A percentile compares a stretch with the other conserved stretches of the same genome.
Conservation (phyloP, 2,113 vertebrate genomes). For the Barbus barbus region DNA sequence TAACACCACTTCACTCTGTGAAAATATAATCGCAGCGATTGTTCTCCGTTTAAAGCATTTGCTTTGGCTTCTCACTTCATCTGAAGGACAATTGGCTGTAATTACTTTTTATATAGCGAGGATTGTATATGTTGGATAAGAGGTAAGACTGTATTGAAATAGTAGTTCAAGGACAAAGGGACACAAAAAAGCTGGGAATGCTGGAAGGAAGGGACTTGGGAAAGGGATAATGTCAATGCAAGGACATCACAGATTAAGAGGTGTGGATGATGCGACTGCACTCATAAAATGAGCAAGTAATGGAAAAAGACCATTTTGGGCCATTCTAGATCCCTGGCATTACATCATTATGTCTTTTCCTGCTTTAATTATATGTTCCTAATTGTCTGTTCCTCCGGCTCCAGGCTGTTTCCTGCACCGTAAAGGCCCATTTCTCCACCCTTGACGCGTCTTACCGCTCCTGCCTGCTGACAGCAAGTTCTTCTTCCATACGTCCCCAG, state of each 20-base stretch:
- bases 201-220: neutral
- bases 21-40: neutral
- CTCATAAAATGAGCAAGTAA: neutral
- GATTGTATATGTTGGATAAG: neutral
- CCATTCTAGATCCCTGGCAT: too few relatives aligned
- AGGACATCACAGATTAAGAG: neutral
- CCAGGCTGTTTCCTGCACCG: slow-evolving; percentile 22
- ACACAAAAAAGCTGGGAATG: neutral
- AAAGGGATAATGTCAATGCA: neutral
- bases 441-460: neutral
- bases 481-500: slow-evolving; percentile 22
- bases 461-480: slow-evolving; percentile 17
- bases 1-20: slow-evolving; percentile 21
- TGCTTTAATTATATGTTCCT: slow-evolving; percentile 18
- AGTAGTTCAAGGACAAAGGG: neutral
- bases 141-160: neutral
- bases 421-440: slow-evolving; percentile 34
- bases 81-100: neutral
- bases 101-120: neutral
- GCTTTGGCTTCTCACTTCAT: neutral
- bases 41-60: slow-evolving; percentile 12
- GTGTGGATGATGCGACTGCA: neutral
- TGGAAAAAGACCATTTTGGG: neutral
- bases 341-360: slow-evolving; percentile 12
- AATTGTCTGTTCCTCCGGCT: slow-evolving; percentile 27